These are phyloP conservation scores for Arion vulgaris DNA, from an alignment of 1,140 invertebrate genomes.

Conservation along the genomic window DNA sequence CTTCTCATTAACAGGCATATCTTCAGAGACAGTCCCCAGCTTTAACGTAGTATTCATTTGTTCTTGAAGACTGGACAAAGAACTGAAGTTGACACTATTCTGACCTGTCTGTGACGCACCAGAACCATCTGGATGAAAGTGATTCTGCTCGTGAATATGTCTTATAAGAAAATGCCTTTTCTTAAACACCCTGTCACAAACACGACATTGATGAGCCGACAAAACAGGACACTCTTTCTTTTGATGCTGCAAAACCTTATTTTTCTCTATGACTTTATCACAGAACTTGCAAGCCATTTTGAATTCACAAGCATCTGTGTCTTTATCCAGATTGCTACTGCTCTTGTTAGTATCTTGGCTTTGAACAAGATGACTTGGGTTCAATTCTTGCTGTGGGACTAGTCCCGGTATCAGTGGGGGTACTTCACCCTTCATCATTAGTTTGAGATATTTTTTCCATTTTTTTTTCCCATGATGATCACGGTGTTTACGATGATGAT, in stretches of 20 bases:
- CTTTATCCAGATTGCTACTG: background rate
- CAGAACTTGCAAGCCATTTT: conserved; percentile 40
- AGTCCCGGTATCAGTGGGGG: background rate
- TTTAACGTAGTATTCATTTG: conserved; percentile 6
- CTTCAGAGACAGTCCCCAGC: background rate
- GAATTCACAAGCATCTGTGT: background rate
- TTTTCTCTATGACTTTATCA: conserved; percentile 21
- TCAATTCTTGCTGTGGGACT: background rate
- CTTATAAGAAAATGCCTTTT: conserved; percentile 25
- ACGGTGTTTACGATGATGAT: background rate
- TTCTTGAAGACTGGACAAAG: conserved; percentile 5
- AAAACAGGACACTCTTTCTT: conserved; percentile 24
- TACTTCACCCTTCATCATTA: conserved; percentile 23
- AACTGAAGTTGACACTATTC: background rate
- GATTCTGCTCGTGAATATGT: conserved; percentile 33
- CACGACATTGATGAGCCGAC: background rate
- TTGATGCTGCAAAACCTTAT: conserved; percentile 12
- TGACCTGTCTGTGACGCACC: no score
- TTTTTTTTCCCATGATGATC: conserved; percentile 15
- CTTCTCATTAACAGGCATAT: background rate
- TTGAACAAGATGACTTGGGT: no score
- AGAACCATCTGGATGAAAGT: background rate
- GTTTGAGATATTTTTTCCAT: conserved; percentile 38
- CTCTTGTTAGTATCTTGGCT: no score
- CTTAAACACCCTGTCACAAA: conserved; percentile 30